Conservation (phyloP, 2,113 vertebrate genomes). For the Labrus mixtus region DNA sequence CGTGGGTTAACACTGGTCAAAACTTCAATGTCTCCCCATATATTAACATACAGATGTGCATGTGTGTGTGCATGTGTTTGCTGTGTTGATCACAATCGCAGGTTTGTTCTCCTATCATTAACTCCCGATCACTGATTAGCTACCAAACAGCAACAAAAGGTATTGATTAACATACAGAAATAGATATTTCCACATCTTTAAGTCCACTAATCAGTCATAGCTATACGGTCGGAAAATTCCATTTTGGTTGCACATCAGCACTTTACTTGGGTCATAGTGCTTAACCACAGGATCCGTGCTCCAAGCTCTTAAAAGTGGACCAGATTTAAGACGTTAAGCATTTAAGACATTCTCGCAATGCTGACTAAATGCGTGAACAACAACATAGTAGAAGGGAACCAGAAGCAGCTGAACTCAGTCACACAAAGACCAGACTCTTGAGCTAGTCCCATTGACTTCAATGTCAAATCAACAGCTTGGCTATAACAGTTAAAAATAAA, state of each 20-base stretch:
- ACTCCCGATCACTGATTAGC: conserved; percentile 35
- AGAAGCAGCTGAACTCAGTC: conserved; percentile 51
- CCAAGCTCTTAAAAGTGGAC: conserved; percentile 24
- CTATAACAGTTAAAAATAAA: not conserved
- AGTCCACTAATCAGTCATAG: conserved; percentile 56
- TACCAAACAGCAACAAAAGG: conserved; percentile 14
- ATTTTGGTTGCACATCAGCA: conserved; percentile 61
- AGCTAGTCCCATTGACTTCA: conserved; percentile 40
- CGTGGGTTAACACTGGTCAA: not conserved
- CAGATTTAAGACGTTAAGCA: not conserved
- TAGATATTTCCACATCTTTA: not conserved
- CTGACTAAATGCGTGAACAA: conserved; percentile 1
- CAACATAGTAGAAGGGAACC: not conserved
- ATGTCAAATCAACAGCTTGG: conserved; percentile 14
- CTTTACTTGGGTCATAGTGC: conserved; percentile 46
- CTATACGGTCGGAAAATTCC: not conserved
- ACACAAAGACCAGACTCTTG: not conserved
- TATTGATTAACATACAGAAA: conserved; percentile 27
- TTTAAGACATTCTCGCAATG: not conserved
- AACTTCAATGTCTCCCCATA: not conserved
- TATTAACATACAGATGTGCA: not conserved
- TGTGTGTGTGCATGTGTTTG: not conserved
- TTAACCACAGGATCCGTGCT: conserved; percentile 24
- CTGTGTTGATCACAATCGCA: not conserved
- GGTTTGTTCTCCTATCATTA: not conserved